Conservation (phyloP, 2,888 invertebrate genomes). For the Platerodrilus igneus region DNA sequence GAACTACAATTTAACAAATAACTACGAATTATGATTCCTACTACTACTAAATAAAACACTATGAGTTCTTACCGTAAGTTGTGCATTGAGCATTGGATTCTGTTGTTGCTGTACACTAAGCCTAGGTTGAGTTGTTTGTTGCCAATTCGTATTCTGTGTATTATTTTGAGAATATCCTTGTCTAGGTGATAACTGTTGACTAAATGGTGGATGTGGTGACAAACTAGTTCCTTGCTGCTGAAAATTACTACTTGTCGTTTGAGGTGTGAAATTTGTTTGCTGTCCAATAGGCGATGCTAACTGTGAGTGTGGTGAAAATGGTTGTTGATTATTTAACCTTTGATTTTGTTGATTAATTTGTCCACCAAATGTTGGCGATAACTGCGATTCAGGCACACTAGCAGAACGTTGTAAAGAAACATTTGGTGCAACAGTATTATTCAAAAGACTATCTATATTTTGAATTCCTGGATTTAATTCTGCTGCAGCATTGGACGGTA, state of each 20-base stretch:
- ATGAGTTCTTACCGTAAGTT: conserved; percentile 64
- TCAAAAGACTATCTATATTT: conserved; percentile 80
- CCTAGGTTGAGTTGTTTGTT: conserved; percentile 50
- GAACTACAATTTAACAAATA: no score
- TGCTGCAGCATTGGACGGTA: conserved; percentile 66
- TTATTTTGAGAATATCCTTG: conserved; percentile 28
- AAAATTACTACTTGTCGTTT: conserved; percentile 37
- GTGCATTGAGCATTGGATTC: conserved; percentile 86
- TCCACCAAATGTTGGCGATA: conserved; percentile 55
- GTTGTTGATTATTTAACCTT: conserved; percentile 39
- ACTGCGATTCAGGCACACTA: conserved; percentile 53
- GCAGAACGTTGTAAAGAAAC: conserved; percentile 76
- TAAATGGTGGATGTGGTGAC: conserved; percentile 55
- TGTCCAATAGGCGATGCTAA: conserved; percentile 46
- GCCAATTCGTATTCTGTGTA: conserved; percentile 38
- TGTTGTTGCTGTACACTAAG: conserved; percentile 70
- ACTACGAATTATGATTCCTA: no score
- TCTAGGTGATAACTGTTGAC: conserved; percentile 54
- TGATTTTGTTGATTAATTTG: conserved; percentile 40
- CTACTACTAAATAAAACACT: not conserved
- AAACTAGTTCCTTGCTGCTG: conserved; percentile 50
- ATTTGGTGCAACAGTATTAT: conserved; percentile 83
- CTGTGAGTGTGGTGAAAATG: conserved; percentile 50
- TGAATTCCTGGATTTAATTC: conserved; percentile 54
- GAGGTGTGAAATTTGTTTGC: conserved; percentile 39